phyloP scores from a whole-genome alignment of 2,797 vertebrate genomes.

The Strix occidentalis region DNA sequence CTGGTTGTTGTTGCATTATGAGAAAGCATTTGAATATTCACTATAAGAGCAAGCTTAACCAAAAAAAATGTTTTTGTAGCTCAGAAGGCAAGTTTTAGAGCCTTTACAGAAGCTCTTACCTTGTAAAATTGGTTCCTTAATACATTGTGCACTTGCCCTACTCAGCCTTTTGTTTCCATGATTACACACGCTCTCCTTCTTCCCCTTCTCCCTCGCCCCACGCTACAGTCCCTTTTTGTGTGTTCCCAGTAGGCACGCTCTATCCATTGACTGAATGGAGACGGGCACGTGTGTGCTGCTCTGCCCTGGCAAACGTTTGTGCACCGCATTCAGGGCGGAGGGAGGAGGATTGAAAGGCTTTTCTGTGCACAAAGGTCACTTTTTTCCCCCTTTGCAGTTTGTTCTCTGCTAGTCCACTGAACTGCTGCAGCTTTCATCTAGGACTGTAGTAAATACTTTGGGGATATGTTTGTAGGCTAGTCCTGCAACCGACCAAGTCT shows the following conservation, averaged over 20 bases:
- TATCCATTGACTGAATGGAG: not conserved
- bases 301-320: not conserved
- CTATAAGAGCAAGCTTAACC: not conserved
- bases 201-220: not conserved
- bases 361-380: not conserved
- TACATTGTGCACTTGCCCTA: not conserved
- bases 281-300: not conserved
- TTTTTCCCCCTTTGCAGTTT: not conserved
- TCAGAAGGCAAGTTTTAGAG: not conserved
- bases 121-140: not conserved
- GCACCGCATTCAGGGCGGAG: fast-evolving
- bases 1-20: not conserved
- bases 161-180: not conserved
- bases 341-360: not conserved
- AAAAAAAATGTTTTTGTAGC: not conserved
- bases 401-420: not conserved
- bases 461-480: not conserved
- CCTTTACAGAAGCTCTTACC: not conserved
- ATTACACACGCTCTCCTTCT: not conserved
- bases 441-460: not conserved
- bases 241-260: not conserved
- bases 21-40: not conserved
- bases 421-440: not conserved
- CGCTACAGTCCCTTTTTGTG: not conserved
- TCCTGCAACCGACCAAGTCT: not conserved